Conservation (phyloP, 2,888 invertebrate species). For the Heliothis peltigera region DNA sequence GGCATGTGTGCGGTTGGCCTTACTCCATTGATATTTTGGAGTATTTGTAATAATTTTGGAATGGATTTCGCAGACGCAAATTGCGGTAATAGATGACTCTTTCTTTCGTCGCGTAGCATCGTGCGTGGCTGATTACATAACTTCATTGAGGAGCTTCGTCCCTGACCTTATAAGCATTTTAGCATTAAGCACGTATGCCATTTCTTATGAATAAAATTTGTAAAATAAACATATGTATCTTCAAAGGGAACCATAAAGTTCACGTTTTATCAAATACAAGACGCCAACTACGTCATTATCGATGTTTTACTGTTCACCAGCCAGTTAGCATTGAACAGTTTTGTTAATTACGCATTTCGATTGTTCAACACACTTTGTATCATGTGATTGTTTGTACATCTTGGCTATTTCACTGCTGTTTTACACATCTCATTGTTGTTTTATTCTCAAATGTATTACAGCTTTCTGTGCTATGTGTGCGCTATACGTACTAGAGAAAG, state of each 20-base stretch:
- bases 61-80: too few relatives aligned
- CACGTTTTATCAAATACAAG: conserved; percentile 9
- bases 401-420: conserved; percentile 9
- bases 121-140: too few relatives aligned
- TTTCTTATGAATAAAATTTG: too few relatives aligned
- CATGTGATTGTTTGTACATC: conserved; percentile 22
- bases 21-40: background rate
- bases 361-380: conserved; percentile 25
- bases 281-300: conserved; percentile 7
- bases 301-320: conserved; percentile 23
- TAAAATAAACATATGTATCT: conserved; percentile 7
- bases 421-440: conserved; percentile 7
- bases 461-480: conserved; percentile 17
- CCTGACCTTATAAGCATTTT: too few relatives aligned
- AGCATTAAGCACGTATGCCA: too few relatives aligned
- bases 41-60: background rate
- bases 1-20: conserved; percentile 6
- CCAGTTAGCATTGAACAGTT: conserved; percentile 25
- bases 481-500: conserved; percentile 11
- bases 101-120: too few relatives aligned
- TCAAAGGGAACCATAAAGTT: conserved; percentile 32
- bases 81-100: too few relatives aligned
- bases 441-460: conserved; percentile 26
- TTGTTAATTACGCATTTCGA: conserved; percentile 44
- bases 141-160: too few relatives aligned